Evolutionary conservation across 1,140 invertebrate species (phyloP).

Genomic region (Harlomillsia oculata): DNA sequence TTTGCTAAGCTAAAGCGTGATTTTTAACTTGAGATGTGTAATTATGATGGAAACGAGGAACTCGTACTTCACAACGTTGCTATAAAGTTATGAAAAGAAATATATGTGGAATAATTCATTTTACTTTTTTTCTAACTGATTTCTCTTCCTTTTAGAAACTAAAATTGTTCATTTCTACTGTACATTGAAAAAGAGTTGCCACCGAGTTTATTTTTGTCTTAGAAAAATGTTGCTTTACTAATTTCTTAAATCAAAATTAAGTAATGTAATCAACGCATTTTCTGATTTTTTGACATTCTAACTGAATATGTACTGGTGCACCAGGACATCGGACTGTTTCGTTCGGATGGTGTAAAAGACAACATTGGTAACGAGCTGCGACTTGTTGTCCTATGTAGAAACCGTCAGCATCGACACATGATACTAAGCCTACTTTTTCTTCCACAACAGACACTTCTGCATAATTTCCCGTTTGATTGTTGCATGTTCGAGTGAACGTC

Average conservation of each 20-base stretch:
- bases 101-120: too few species aligned
- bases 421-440: neutral
- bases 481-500: constrained; percentile 1
- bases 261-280: neutral
- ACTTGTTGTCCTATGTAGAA: constrained; percentile 4
- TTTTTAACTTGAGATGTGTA: too few species aligned
- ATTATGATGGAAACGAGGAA: too few species aligned
- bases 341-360: neutral
- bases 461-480: constrained; percentile 11
- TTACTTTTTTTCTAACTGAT: too few species aligned
- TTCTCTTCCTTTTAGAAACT: too few species aligned
- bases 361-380: neutral
- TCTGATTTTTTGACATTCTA: neutral
- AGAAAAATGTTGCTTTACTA: neutral
- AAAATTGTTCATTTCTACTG: too few species aligned
- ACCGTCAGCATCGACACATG: constrained; percentile 22
- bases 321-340: neutral
- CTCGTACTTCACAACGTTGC: too few species aligned
- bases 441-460: neutral
- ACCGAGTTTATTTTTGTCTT: too few species aligned
- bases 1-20: too few species aligned
- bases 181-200: too few species aligned
- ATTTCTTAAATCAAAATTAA: neutral
- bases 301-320: neutral
- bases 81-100: too few species aligned